Evolutionary conservation across 2,888 invertebrate species (phyloP), one percentile per base, ranked within the genome.

Genomic region (Ormyrus pomaceus): DNA sequence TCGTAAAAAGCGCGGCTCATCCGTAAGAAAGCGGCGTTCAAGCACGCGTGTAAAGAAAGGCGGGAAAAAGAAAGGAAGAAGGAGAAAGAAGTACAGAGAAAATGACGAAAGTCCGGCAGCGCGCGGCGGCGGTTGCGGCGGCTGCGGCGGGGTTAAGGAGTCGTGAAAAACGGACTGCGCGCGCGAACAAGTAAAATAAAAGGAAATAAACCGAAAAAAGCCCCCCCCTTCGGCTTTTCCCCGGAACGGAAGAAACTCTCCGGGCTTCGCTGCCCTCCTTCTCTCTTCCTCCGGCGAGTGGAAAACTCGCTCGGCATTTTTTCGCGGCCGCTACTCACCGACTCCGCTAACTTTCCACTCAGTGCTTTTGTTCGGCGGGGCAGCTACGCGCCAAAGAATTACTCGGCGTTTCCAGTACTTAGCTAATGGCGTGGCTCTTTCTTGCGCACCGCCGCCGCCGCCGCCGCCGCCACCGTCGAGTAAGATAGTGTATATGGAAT

Each of bases 351-450:
- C 78, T 78, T 78, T 78, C 56, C 78, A 72, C 71, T 78, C 78
- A 65, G 11, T 59, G 51, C 61, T 13, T 72, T 69, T 79, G 69
- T 81, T 75, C 62, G 64, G 53, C 64, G 65, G 61, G 19, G 53
- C 9, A 51, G 59, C 9, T n/a, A 45, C 69, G 51, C 46, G 48
- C 56, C 68, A 13, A 75, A 58, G 82, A 77, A 80, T 77, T 80
- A 80, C 82, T 78, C 75, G 56, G 70, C 79, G 74, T 74, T 82
- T 80, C 73, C 75, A 79, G 80, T 81, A 81, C 83, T 84, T 83
- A 78, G 82, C 84, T 84, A 83, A 83, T 84, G 82, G 83, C 83
- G 64, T 65, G 68, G 77, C 82, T 82, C 82, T 79, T 83, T 84
- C 79, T 83, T 79, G 77, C 83, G 77, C 69, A 50, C 59, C 64